A percentile compares a stretch with the other conserved stretches of the same genome.
Conservation (phyloP, 2,888 invertebrate species). For the Leptinotarsa peninsularis region DNA sequence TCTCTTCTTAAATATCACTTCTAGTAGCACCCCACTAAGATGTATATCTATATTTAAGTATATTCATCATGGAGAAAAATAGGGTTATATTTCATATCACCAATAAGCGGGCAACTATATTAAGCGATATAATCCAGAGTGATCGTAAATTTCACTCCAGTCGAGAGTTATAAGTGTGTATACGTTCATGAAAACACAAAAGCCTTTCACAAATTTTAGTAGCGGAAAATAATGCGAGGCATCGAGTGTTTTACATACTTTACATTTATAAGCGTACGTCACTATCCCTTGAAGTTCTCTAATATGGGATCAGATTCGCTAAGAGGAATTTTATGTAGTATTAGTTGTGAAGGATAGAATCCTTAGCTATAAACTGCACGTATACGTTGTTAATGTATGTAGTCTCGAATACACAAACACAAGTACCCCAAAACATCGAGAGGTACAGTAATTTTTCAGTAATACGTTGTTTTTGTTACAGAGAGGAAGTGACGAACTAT, state of each 20-base stretch:
- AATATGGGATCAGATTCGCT: constrained; percentile 10
- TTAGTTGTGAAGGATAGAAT: background rate
- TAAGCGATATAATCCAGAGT: constrained; percentile 37
- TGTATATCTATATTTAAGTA: background rate
- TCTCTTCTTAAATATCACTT: no score
- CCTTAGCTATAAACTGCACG: background rate
- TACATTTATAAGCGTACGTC: constrained; percentile 33
- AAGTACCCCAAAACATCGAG: background rate
- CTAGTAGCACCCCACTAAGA: no score
- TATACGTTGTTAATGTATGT: background rate
- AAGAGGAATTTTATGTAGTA: constrained; percentile 21
- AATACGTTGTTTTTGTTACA: constrained; percentile 68
- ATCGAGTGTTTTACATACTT: constrained; percentile 34
- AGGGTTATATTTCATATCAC: background rate
- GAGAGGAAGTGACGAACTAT: constrained; percentile 98
- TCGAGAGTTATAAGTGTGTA: constrained; percentile 28
- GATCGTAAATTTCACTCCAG: constrained; percentile 37
- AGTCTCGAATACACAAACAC: background rate
- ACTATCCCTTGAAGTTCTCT: background rate
- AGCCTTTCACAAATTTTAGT: constrained; percentile 40
- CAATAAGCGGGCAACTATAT: constrained; percentile 17
- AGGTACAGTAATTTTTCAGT: background rate
- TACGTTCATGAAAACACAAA: constrained; percentile 42
- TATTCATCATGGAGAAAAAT: background rate
- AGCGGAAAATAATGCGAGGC: constrained; percentile 37